These are phyloP conservation scores for Danionella dracula DNA, from an alignment of 2,797 vertebrate genomes.

Conservation along the genomic window DNA sequence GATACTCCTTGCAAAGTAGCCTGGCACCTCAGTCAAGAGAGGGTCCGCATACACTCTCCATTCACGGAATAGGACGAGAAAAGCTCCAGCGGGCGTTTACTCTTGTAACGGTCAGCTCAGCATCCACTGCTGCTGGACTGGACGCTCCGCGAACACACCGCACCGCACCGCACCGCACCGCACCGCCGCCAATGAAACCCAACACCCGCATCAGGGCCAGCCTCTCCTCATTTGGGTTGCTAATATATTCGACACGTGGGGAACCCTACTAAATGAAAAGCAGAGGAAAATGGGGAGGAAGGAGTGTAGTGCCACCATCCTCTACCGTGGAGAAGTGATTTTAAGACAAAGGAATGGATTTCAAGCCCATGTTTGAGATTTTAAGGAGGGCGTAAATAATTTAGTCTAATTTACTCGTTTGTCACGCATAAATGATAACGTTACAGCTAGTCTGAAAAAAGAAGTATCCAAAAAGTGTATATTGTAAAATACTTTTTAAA, in stretches of 20 bases:
- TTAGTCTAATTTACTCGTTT: no score
- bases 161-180: slow-evolving; percentile 62
- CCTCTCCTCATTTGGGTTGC: slow-evolving; percentile 58
- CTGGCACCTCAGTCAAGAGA: slow-evolving; percentile 42
- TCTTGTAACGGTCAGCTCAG: slow-evolving; percentile 47
- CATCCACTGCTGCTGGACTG: slow-evolving; percentile 58
- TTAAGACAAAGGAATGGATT: slow-evolving; percentile 60
- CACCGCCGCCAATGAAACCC: slow-evolving; percentile 66
- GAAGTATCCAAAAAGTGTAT: no score
- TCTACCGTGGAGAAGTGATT: slow-evolving; percentile 65
- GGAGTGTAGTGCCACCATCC: slow-evolving; percentile 74
- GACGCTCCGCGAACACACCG: slow-evolving; percentile 51
- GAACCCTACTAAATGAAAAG: slow-evolving; percentile 60
- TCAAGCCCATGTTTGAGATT: neutral
- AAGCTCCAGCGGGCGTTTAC: slow-evolving; percentile 28
- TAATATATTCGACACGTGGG: slow-evolving; percentile 73
- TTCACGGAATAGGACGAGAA: neutral
- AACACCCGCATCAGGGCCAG: slow-evolving; percentile 61
- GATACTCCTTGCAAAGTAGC: slow-evolving; percentile 38
- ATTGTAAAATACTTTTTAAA: no score
- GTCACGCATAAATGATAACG: no score
- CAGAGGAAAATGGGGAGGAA: slow-evolving; percentile 36
- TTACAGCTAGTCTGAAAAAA: no score
- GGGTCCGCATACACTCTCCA: neutral
- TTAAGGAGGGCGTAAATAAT: no score